Conservation (phyloP, 2,888 invertebrate species). For the Drosophila trichaetosa region DNA sequence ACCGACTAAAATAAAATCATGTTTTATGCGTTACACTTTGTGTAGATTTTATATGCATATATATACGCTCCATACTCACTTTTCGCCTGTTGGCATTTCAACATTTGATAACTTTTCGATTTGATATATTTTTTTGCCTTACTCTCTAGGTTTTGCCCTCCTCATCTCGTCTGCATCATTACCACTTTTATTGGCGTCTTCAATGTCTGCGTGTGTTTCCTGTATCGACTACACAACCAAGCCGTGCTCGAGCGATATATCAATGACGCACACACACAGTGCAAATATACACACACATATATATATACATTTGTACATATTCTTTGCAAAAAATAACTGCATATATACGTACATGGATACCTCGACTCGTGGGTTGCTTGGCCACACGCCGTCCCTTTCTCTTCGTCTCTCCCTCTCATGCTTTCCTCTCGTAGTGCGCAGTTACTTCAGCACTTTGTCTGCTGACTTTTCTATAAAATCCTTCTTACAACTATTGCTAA, state of each 20-base stretch:
- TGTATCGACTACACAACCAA: constrained; percentile 59
- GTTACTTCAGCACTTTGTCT: constrained; percentile 42
- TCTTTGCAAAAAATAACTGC: constrained; percentile 14
- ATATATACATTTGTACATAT: not conserved
- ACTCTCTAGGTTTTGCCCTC: constrained; percentile 9
- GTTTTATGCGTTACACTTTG: constrained; percentile 11
- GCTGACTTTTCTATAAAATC: constrained; percentile 40
- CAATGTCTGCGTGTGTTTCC: constrained; percentile 66
- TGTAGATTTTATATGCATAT: not conserved
- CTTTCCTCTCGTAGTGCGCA: constrained; percentile 1
- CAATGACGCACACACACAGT: constrained; percentile 49
- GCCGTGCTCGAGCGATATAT: constrained; percentile 56
- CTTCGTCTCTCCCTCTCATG: not conserved
- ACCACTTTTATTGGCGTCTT: constrained; percentile 71
- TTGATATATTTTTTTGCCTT: constrained; percentile 25
- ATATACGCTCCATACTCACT: not conserved
- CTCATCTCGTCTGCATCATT: constrained; percentile 58
- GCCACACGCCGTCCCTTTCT: constrained; percentile 9
- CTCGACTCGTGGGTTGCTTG: constrained; percentile 16
- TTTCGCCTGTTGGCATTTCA: constrained; percentile 16
- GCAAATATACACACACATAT: constrained; percentile 19
- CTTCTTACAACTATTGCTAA: constrained; percentile 35
- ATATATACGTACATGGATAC: constrained; percentile 5
- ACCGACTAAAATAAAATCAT: constrained; percentile 1
- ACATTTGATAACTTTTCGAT: constrained; percentile 48